Base-by-base conservation (phyloP, 2,113 vertebrate genomes). In the Notechis scutatus region DNA sequence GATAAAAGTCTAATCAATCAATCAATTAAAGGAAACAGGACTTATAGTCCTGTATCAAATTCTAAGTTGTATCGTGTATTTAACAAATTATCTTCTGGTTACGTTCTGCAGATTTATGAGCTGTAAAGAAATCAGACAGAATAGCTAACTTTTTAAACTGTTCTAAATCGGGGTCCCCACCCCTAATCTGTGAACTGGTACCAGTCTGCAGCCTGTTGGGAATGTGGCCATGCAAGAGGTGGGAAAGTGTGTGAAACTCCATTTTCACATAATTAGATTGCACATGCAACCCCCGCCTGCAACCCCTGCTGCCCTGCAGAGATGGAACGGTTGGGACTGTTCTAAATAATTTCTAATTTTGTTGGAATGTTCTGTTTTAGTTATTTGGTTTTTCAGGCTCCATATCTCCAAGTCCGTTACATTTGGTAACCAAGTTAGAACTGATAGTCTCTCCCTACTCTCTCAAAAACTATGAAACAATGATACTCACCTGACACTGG, bases 401-500 rank as follows among this genome's bases (percentile, higher is more conserved):
- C 21, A 8, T 9, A n/a, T 39, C 14, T 42, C 7, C 18, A 69
- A 52, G 26, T 4, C 11, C 21, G 21, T 47, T 29, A 47, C 7
- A 42, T 42, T 15, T 20, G 42, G 10, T 47, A 90, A 57, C 4
- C 45, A 61, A 85, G 26, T 14, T 47, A 29, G 26, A 69, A 81
- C 34, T 81, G 7, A 21, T 9, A 39, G 34, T 21, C 74, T 81
- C 74, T 39, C 74, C 18, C 74, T 42, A 34, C 7, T 81, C 18
- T 81, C 18, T 39, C 74, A 81, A 81, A 81, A 81, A 39, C 15
- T 20, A 74, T 47, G 26, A 18, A n/a, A 89, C 2, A 47, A 39
- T 87, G 95, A 4, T 39, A 92, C 96, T 96, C 96, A 99, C 99
- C 98, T 99, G 99, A 94, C 99, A 99, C 87, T 99, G 99, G 95